A percentile compares a stretch with the other conserved stretches of the same genome.
These are phyloP conservation scores for Muscidifurax raptorellus DNA, from an alignment of 1,140 invertebrate species.

Conservation along the genomic window DNA sequence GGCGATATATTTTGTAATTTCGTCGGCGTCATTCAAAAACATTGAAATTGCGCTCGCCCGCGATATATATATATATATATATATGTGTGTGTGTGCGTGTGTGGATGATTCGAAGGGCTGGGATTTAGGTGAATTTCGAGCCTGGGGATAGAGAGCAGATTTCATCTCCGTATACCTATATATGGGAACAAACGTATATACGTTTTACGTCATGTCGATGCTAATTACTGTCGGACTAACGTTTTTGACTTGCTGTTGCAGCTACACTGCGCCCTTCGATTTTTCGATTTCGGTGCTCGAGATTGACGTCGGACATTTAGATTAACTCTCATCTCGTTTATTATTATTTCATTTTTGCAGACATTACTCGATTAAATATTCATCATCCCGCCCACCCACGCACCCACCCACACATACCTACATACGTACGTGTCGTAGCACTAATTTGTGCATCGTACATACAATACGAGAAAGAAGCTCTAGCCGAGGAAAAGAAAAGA, in stretches of 20 bases:
- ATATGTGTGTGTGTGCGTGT: too few species aligned
- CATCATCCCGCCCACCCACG: too few species aligned
- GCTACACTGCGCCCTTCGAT: background rate
- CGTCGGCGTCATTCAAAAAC: conserved; percentile 33
- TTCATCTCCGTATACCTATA: too few species aligned
- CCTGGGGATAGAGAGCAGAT: background rate
- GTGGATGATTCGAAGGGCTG: background rate
- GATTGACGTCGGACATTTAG: background rate
- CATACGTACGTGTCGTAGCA: background rate
- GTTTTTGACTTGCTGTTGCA: background rate
- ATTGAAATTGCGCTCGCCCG: background rate
- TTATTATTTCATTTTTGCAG: background rate
- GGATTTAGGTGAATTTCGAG: background rate
- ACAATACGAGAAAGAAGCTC: conserved; percentile 2
- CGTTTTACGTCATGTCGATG: background rate
- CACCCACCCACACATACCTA: background rate
- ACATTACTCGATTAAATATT: background rate
- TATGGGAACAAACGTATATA: too few species aligned
- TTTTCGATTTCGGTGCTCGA: background rate
- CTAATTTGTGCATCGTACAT: background rate
- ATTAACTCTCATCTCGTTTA: background rate
- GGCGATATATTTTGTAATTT: conserved; percentile 26
- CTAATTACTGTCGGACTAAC: background rate
- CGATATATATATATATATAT: too few species aligned
- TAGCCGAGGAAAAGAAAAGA: background rate